Conservation (phyloP, 64 coral and sea anemone species). For the Cladopsammia gracilis region DNA sequence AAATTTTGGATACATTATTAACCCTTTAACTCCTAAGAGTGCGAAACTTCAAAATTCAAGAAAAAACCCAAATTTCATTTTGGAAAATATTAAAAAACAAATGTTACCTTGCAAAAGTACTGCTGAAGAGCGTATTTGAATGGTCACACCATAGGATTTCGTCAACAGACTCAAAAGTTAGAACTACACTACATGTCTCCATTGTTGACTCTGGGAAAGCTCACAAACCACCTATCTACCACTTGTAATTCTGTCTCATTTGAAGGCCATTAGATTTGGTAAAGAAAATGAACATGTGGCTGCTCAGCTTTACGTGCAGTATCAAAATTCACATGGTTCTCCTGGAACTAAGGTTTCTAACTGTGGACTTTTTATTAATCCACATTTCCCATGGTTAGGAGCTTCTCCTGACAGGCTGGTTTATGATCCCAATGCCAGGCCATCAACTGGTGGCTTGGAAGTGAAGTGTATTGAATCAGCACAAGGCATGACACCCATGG, state of each 20-base stretch:
- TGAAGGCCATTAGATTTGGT: conserved; percentile 73
- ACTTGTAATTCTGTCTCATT: conserved; percentile 76
- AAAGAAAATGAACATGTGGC: conserved; percentile 72
- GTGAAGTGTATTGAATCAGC: conserved; percentile 74
- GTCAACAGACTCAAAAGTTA: no score
- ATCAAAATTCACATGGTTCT: conserved; percentile 67
- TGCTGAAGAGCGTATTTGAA: no score
- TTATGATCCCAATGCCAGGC: conserved; percentile 64
- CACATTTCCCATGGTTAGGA: conserved; percentile 75
- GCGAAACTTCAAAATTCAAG: no score
- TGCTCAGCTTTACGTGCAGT: conserved; percentile 39
- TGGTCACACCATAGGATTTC: no score
- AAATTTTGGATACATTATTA: conserved; percentile 67
- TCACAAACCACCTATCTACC: conserved; percentile 56
- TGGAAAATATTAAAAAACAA: no score
- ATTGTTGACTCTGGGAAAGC: conserved; percentile 29
- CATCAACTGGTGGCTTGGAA: conserved; percentile 65
- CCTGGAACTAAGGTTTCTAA: conserved; percentile 68
- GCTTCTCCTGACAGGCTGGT: conserved; percentile 68
- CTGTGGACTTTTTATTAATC: conserved; percentile 64
- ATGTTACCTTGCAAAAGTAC: no score
- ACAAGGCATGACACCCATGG: conserved; percentile 59
- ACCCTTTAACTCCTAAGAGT: conserved; percentile 44
- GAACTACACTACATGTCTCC: no score
- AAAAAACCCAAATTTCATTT: no score